Base-by-base conservation (phyloP, 2,113 vertebrate genomes). In the Bothrops jararaca region DNA sequence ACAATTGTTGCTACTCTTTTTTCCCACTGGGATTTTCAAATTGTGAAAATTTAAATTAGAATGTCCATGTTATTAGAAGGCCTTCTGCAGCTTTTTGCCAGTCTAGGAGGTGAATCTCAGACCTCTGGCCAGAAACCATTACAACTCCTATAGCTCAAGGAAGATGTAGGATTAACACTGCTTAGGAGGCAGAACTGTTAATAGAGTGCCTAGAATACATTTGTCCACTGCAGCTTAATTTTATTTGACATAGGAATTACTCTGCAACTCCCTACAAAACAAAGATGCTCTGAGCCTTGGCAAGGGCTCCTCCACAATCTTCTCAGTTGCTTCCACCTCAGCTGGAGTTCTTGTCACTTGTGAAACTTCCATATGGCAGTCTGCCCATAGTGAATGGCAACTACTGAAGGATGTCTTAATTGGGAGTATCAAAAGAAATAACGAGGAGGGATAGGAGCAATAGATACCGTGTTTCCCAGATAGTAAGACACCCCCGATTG, bases 201-300 rank as follows among this genome's bases (percentile, higher is more conserved):
- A 48, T 64, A 13, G 56, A 29, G 24, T 39, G 42, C 50, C 74
- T 42, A 2, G 80, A 11, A 92, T 93, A 89, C 85, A 3, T 58
- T 94, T 87, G 89, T 88, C 95, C 12, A 95, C 94, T 89, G 95
- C 94, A 94, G 85, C 94, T 92, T 92, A 90, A 0, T 93, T 94
- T 96, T 96, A 93, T 95, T 93, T 94, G 18, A 1, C 86, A 18
- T 1, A 89, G 22, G 50, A 53, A 3, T 34, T 56, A 23, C 93
- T 87, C 34, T 45, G 45, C 56, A 92, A 60, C 39, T 18, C 60
- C 34, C n/a, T 87, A 34, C 45, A 88, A 91, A 92, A 91, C 13
- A 64, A 92, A 89, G 85, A 86, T 45, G 42, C 24, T 29, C 0
- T 0, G 12, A 6, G 22, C 90, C 89, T 92, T 91, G 85, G 89